These are phyloP conservation scores for Chelonia mydas DNA, from an alignment of 2,797 vertebrate genomes.

Conservation along the genomic window DNA sequence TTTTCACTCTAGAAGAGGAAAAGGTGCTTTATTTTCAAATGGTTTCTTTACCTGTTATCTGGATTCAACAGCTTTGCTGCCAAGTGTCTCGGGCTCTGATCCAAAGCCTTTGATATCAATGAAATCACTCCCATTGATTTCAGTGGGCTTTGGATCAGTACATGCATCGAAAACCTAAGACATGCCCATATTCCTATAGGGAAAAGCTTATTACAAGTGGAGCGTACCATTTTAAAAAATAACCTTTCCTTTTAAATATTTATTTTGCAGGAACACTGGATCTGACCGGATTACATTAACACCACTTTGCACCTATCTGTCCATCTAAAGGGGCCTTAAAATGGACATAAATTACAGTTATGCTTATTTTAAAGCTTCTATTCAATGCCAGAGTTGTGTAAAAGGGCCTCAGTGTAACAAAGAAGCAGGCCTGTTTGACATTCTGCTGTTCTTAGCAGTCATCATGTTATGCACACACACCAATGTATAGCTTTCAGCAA, in stretches of 20 bases:
- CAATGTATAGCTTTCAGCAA: background rate
- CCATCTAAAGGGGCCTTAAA: too few species aligned
- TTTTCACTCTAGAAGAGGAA: background rate
- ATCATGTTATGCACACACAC: background rate
- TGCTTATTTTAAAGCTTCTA: too few species aligned
- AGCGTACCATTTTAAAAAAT: background rate
- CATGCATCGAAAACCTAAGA: background rate
- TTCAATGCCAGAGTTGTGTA: too few species aligned
- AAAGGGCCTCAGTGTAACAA: too few species aligned
- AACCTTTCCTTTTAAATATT: background rate
- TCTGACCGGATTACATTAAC: too few species aligned
- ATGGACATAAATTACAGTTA: too few species aligned
- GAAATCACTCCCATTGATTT: background rate
- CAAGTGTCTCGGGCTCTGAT: background rate
- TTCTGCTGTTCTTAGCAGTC: background rate
- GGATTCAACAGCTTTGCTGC: background rate
- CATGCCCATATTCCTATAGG: background rate
- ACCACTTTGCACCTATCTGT: background rate
- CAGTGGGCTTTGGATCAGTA: background rate
- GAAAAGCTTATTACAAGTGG: background rate
- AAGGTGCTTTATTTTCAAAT: background rate
- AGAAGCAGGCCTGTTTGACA: background rate
- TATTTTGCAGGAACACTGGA: background rate
- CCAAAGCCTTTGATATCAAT: background rate
- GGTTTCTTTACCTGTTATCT: background rate